These are phyloP conservation scores for Paramormyrops hopkinsi DNA, from an alignment of 2,797 vertebrate genomes.

Conservation along the genomic window DNA sequence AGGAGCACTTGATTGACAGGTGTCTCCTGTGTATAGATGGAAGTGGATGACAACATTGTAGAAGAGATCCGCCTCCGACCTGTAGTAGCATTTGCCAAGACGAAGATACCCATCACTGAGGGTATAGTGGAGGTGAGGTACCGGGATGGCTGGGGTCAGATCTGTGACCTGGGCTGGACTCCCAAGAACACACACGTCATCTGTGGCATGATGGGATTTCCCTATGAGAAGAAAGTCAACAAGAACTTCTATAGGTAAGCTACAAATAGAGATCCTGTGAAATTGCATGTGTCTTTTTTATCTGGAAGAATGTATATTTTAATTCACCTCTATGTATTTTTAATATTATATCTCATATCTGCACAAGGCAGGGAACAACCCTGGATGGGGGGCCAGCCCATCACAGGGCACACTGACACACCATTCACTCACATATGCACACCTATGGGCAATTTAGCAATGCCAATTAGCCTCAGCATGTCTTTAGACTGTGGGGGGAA, in stretches of 20 bases:
- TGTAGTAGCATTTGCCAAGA: constrained; percentile 55
- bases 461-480: too few species aligned
- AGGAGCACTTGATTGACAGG: background rate
- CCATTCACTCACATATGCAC: too few species aligned
- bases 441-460: too few species aligned
- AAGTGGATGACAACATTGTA: constrained; percentile 73
- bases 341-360: background rate
- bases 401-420: too few species aligned
- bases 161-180: constrained; percentile 83
- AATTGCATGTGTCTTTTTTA: background rate
- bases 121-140: constrained; percentile 85
- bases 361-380: too few species aligned
- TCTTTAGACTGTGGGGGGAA: too few species aligned
- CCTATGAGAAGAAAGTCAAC: constrained; percentile 83
- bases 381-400: too few species aligned
- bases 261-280: background rate
- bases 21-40: constrained; percentile 42
- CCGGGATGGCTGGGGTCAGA: constrained; percentile 76
- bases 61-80: constrained; percentile 82
- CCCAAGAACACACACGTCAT: constrained; percentile 80
- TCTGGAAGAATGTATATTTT: background rate
- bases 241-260: constrained; percentile 91
- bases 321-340: background rate
- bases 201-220: constrained; percentile 95
- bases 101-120: constrained; percentile 72